Evolutionary conservation across 1,140 invertebrate species (phyloP), one percentile per base, ranked within the genome.

Genomic region (Cherax quadricarinatus): DNA sequence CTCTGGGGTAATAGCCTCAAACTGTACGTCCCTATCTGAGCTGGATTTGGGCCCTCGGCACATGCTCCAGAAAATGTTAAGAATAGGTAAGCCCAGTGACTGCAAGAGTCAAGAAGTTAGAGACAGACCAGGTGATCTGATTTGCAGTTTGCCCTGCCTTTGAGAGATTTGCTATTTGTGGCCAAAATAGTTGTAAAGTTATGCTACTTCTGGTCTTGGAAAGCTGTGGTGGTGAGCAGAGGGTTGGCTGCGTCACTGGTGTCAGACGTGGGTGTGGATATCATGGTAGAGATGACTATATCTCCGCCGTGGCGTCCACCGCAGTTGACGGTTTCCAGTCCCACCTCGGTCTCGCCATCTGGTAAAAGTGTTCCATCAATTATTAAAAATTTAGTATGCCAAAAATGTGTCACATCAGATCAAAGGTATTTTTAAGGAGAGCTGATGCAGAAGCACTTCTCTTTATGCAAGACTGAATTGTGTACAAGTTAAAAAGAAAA

Each of bases 181-280:
- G 30, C 70, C 24, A 66, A 66, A 49, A 85, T 24, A 66, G 83
- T 30, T 24, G 60, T 70, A 41, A 85, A 85, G 83, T 49, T 89
- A 60, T 73, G 90, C 83, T 91, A 91, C 83, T 91, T 91, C 48
- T 91, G 73, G 41, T 91, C 90, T 6, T 80, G 84, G 90, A 91
- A 91, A 24, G 85, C 80, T 30, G 90, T 91, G 5, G 90, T 91
- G 85, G 57, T 86, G 53, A 91, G 84, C 24, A 91, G 60, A 16
- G 90, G 90, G 78, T 91, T 91, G 60, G 90, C 90, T 9, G 90
- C 90, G 30, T 91, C 90, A 85, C 90, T 91, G 41, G 90, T 91
- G 84, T 91, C 90, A 6, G 90, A 91, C 12, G 90, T 91, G 24
- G 90, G 90, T 21, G 90, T 91, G 73, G 90, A 81, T n/a, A 91